Evolutionary conservation across 2,888 invertebrate genomes (phyloP).

Genomic region (Neoascia interrupta): DNA sequence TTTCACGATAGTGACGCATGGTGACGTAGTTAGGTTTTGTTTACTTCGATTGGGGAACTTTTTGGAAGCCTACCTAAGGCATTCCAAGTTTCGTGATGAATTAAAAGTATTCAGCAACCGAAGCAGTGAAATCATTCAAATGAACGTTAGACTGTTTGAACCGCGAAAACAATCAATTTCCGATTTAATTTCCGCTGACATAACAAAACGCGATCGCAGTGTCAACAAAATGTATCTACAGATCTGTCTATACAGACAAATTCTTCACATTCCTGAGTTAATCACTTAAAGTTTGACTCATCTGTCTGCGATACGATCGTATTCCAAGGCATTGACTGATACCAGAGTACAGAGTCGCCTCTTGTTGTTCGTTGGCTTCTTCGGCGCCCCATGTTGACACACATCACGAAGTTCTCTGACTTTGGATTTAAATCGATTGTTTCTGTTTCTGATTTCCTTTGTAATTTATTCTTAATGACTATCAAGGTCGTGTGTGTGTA

Average conservation of each 20-base stretch:
- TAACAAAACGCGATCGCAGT: not conserved
- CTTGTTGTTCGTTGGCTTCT: slow-evolving; percentile 1
- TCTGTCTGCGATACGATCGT: slow-evolving; percentile 17
- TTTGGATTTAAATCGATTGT: not conserved
- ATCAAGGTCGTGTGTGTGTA: slow-evolving; percentile 53
- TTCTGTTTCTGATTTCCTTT: not conserved
- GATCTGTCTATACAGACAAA: not conserved
- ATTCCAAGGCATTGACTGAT: slow-evolving; percentile 20
- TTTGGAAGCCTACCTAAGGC: no score
- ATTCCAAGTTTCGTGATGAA: no score
- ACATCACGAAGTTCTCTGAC: not conserved
- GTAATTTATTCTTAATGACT: slow-evolving; percentile 33
- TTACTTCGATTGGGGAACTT: no score
- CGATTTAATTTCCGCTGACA: slow-evolving; percentile 31
- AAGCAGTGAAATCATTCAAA: no score
- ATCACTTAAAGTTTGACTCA: slow-evolving; percentile 49
- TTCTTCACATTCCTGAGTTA: slow-evolving; percentile 52
- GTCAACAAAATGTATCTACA: not conserved
- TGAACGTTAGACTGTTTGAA: no score
- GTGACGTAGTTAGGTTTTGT: no score
- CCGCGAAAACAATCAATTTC: slow-evolving; percentile 43
- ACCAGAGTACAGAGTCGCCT: not conserved
- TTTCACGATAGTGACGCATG: no score
- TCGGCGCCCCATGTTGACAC: slow-evolving; percentile 11
- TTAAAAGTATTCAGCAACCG: no score